Evolutionary conservation across 2,797 vertebrate genomes (phyloP).

Genomic region (Myiotriccus ornatus): DNA sequence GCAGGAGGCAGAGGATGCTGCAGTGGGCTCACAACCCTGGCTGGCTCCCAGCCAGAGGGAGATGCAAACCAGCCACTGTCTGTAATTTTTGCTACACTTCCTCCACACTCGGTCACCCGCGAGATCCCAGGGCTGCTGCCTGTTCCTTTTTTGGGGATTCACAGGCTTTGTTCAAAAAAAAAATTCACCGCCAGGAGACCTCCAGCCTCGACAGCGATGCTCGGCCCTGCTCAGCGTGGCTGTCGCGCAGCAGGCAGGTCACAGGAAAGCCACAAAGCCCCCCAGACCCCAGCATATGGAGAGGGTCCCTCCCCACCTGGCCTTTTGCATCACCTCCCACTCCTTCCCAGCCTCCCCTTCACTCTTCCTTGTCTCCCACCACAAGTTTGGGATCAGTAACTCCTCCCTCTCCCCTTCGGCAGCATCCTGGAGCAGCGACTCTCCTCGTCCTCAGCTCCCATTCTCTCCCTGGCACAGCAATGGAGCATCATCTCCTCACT

Average conservation of each 20-base stretch:
- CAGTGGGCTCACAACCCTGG: slow-evolving; percentile 12
- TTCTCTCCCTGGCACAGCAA: rapidly evolving
- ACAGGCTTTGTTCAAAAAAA: background rate
- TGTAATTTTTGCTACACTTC: slow-evolving; percentile 40
- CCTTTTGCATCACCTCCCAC: background rate
- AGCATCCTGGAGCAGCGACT: background rate
- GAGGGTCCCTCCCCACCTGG: background rate
- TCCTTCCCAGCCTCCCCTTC: background rate
- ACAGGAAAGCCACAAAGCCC: background rate
- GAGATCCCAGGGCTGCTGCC: slow-evolving; percentile 44
- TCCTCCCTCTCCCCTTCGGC: background rate
- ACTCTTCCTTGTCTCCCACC: background rate
- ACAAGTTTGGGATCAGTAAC: background rate
- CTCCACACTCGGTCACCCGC: background rate
- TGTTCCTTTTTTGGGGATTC: slow-evolving; percentile 20
- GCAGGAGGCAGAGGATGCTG: background rate
- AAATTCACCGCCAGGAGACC: background rate
- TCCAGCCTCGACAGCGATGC: background rate
- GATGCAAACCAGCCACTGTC: slow-evolving; percentile 25
- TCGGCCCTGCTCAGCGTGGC: background rate
- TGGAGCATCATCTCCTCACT: rapidly evolving
- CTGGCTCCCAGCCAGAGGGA: slow-evolving; percentile 39
- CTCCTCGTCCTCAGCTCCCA: background rate
- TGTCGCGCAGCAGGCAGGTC: background rate
- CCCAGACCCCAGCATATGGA: background rate